Evolutionary conservation across 2,113 vertebrate genomes (phyloP).

Genomic region (Pavo muticus): DNA sequence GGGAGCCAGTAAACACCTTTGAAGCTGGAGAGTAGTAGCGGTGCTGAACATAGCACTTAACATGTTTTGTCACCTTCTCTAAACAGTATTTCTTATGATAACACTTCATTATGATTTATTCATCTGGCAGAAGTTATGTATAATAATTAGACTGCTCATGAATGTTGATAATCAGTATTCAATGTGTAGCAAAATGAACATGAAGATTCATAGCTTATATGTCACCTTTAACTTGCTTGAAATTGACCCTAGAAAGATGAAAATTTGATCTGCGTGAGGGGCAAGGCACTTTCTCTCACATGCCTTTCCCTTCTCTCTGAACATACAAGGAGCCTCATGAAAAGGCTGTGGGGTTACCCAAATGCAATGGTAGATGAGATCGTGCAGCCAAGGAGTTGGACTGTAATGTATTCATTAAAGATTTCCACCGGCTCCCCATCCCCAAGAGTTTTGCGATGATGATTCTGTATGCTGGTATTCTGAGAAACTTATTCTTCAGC

Average conservation of each 20-base stretch:
- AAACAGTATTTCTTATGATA: background rate
- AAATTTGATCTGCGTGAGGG: constrained; percentile 34
- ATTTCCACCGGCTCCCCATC: rapidly evolving
- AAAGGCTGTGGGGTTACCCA: background rate
- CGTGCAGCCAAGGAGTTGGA: background rate
- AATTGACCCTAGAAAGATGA: constrained; percentile 13
- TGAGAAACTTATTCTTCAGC: background rate
- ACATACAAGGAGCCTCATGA: background rate
- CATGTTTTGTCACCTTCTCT: constrained; percentile 16
- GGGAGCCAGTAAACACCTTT: background rate
- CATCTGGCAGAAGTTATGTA: background rate
- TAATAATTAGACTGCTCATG: constrained; percentile 30
- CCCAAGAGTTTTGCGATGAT: background rate
- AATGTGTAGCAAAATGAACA: constrained; percentile 6
- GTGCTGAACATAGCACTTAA: background rate
- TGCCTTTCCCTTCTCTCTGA: background rate
- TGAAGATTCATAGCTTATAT: constrained; percentile 52
- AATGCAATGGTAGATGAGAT: background rate
- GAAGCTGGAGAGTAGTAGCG: background rate
- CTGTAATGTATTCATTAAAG: background rate
- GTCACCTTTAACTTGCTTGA: constrained; percentile 36
- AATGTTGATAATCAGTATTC: constrained; percentile 25
- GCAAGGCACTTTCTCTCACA: background rate
- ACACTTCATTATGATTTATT: constrained; percentile 46
- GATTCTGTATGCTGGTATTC: background rate